phyloP scores from a whole-genome alignment of 2,888 invertebrate genomes.

The Callinectes sapidus region DNA sequence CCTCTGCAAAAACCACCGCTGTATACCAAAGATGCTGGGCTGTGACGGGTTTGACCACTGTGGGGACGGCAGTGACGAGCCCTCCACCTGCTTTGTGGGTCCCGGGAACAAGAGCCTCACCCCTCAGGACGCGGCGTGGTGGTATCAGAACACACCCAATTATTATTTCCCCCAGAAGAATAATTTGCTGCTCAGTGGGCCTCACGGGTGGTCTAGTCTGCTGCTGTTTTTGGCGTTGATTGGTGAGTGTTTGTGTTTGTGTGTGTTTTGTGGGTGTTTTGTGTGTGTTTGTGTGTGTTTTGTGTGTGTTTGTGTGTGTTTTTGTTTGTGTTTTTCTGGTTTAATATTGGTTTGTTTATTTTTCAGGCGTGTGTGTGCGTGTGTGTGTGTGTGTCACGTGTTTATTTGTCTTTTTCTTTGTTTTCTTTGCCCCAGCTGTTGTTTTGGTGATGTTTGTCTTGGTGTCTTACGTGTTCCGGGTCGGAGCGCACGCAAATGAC shows the following conservation, averaged over 20 bases:
- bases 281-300: constrained; percentile 9
- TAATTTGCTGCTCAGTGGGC: constrained; percentile 39
- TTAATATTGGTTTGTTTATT: background rate
- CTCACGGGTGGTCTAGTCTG: constrained; percentile 62
- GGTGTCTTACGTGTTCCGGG: constrained; percentile 63
- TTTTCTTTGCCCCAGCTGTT: background rate
- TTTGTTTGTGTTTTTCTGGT: background rate
- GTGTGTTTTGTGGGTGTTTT: constrained; percentile 45
- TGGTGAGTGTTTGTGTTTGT: constrained; percentile 38
- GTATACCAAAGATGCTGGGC: constrained; percentile 82
- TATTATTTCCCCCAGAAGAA: constrained; percentile 81
- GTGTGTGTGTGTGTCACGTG: background rate
- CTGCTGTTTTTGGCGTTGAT: constrained; percentile 52
- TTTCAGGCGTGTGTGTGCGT: background rate
- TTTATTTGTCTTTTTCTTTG: background rate
- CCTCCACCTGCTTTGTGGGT: constrained; percentile 80
- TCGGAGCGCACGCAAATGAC: background rate
- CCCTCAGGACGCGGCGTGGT: constrained; percentile 75
- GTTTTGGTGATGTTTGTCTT: constrained; percentile 56
- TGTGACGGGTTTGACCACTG: constrained; percentile 88
- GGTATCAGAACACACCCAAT: constrained; percentile 83
- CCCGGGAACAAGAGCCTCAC: constrained; percentile 60
- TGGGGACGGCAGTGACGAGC: constrained; percentile 85
- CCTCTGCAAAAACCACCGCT: constrained; percentile 84
- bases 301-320: background rate